phyloP scores from a whole-genome alignment of 2,113 vertebrate species.

The Litocranius walleri region DNA sequence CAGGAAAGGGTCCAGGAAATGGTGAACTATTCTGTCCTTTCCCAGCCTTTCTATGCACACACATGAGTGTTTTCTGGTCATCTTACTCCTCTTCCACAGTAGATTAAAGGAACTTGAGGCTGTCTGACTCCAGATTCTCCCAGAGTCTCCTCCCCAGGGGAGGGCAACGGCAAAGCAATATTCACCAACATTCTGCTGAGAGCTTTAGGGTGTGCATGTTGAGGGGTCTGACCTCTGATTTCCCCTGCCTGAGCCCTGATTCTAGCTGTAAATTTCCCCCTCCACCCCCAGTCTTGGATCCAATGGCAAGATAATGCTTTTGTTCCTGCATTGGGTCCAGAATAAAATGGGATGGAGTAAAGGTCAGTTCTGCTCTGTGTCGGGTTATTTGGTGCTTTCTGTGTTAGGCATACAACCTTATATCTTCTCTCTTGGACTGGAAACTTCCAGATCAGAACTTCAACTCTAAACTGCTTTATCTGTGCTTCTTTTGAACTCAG shows the following conservation, averaged over 20 bases:
- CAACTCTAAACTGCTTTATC: background rate
- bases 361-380: background rate
- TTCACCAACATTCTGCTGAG: background rate
- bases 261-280: background rate
- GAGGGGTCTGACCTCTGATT: background rate
- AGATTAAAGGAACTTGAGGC: background rate
- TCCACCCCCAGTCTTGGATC: background rate
- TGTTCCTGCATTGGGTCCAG: background rate
- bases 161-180: background rate
- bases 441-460: background rate
- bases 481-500: background rate
- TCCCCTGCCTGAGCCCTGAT: background rate
- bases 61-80: background rate
- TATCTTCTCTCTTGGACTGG: background rate
- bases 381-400: background rate
- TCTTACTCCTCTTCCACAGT: background rate
- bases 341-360: background rate
- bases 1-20: background rate
- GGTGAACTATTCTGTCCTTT: background rate
- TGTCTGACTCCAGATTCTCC: background rate
- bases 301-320: background rate
- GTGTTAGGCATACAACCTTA: background rate
- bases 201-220: background rate
- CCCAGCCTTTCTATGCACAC: background rate
- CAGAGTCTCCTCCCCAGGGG: background rate